Percentiles rank a stretch among this genome's conserved stretches.
phyloP scores from a whole-genome alignment of 2,888 invertebrate species.

The Acleris emargana region DNA sequence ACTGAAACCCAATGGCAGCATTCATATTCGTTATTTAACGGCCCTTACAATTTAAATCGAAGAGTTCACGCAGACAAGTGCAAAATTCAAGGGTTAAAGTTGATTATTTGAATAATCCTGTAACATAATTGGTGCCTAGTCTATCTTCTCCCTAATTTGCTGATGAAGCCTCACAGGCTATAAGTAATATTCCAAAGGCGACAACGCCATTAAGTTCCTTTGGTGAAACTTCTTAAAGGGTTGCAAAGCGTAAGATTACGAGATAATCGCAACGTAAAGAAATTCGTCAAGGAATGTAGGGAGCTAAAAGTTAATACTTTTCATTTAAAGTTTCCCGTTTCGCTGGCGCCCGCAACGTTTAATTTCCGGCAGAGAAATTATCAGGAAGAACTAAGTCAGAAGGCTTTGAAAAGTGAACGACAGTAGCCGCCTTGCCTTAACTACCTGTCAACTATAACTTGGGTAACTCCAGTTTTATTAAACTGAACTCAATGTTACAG shows the following conservation, averaged over 20 bases:
- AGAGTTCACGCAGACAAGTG: no score
- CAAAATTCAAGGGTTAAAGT: no score
- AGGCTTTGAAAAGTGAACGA: conserved; percentile 56
- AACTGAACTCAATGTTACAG: conserved; percentile 26
- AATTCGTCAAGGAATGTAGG: conserved; percentile 62
- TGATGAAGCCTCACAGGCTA: conserved; percentile 20
- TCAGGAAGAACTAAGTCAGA: conserved; percentile 65
- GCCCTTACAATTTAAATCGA: no score
- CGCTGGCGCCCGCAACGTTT: conserved; percentile 67
- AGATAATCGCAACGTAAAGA: conserved; percentile 57
- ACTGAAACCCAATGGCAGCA: no score
- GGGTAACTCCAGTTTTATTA: conserved; percentile 39
- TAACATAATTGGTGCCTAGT: conserved; percentile 1
- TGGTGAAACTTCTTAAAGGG: conserved; percentile 43
- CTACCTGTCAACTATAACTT: conserved; percentile 49
- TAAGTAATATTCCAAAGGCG: conserved; percentile 39
- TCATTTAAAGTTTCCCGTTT: conserved; percentile 73
- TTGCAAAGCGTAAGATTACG: conserved; percentile 56
- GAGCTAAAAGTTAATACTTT: conserved; percentile 65
- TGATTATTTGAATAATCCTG: neutral
- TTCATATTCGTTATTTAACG: no score
- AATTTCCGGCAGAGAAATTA: conserved; percentile 75
- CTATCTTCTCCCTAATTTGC: conserved; percentile 9
- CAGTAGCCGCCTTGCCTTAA: conserved; percentile 45
- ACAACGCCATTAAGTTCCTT: conserved; percentile 45